These are phyloP conservation scores for Chaetoderma sp. DNA, from an alignment of 2,888 invertebrate genomes.

Conservation along the genomic window DNA sequence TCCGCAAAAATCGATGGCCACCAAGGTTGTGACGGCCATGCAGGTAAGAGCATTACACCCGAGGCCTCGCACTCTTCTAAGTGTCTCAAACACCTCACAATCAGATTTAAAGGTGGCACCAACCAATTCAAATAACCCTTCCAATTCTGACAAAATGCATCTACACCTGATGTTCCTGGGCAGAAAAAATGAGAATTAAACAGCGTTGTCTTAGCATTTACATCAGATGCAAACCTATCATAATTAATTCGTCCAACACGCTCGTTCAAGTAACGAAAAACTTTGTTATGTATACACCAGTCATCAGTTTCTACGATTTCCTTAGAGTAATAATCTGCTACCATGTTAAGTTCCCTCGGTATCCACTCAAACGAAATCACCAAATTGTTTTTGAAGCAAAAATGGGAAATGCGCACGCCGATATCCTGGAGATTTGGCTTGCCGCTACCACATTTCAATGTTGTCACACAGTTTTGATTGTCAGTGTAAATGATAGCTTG, in stretches of 20 bases:
- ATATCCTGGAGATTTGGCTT: not conserved
- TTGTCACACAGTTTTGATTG: conserved; percentile 9
- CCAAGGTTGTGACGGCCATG: not conserved
- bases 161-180: not conserved
- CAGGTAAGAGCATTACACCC: not conserved
- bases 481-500: conserved; percentile 1
- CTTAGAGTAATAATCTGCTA: not conserved
- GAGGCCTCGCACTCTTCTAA: not conserved
- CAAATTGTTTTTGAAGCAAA: not conserved
- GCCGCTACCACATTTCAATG: conserved; percentile 3
- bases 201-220: conserved; percentile 5
- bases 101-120: conserved; percentile 7
- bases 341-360: conserved; percentile 3
- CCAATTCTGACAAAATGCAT: conserved; percentile 18
- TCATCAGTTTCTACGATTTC: no score
- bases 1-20: no score
- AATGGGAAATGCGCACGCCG: not conserved
- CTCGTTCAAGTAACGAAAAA: no score
- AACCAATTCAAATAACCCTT: conserved; percentile 8
- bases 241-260: no score
- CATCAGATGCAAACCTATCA: conserved; percentile 10
- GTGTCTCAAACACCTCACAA: not conserved
- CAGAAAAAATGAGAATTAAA: conserved; percentile 15
- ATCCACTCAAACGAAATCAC: conserved; percentile 2
- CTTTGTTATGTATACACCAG: no score